Evolutionary conservation across 2,888 invertebrate species (phyloP).

Genomic region (Opisthograptis luteolata): DNA sequence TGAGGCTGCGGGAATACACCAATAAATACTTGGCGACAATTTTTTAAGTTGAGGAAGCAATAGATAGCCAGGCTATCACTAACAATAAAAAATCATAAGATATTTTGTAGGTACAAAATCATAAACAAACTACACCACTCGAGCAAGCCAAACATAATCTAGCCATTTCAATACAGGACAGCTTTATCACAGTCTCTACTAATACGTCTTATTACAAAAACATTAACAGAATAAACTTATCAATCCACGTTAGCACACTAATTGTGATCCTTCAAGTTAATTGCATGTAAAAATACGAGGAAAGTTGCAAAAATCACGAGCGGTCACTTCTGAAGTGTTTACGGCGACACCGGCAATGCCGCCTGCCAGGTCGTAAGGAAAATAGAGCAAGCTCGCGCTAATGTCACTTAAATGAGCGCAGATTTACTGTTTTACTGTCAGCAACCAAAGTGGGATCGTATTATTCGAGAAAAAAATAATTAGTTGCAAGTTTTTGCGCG

Average conservation of each 20-base stretch:
- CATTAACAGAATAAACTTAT: conserved; percentile 37
- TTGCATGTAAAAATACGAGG: conserved; percentile 42
- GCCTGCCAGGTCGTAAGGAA: conserved; percentile 29
- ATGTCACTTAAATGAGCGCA: conserved; percentile 63
- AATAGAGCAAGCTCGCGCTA: conserved; percentile 47
- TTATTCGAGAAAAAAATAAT: conserved; percentile 17
- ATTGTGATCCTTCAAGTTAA: conserved; percentile 39
- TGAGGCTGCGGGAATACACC: too few species aligned
- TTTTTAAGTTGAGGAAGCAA: too few species aligned
- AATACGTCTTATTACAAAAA: conserved; percentile 31
- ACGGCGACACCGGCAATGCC: conserved; percentile 26
- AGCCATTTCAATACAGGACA: conserved; percentile 10
- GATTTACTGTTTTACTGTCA: conserved; percentile 46
- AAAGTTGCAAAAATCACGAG: conserved; percentile 40
- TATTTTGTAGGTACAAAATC: too few species aligned
- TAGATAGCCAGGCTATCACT: too few species aligned
- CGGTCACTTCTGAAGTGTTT: conserved; percentile 38
- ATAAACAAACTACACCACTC: conserved; percentile 4
- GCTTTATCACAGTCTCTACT: conserved; percentile 17
- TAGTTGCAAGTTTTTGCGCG: conserved; percentile 14
- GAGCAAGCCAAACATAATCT: not conserved
- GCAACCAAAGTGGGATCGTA: conserved; percentile 4
- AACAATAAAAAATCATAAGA: too few species aligned
- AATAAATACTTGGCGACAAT: too few species aligned
- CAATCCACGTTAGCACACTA: conserved; percentile 36